Percentiles rank a stretch among this genome's conserved stretches.
phyloP scores from a whole-genome alignment of 2,797 vertebrate species.

The Salarias fasciatus region DNA sequence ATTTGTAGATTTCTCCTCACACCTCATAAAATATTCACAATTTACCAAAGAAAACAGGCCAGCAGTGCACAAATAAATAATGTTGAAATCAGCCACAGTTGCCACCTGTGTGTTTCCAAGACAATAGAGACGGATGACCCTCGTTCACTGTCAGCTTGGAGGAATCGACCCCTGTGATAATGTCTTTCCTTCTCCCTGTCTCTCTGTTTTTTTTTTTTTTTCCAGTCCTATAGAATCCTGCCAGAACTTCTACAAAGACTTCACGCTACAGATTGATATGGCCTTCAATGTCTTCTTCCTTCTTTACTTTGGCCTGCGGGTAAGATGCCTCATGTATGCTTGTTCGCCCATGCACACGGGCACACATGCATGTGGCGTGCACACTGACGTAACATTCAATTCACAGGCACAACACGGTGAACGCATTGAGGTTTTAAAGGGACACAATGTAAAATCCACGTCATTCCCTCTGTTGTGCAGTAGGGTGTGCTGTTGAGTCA shows the following conservation, averaged over 20 bases:
- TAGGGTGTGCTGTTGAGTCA: too few relatives aligned
- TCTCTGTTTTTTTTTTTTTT: conserved; percentile 10
- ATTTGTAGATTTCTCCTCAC: too few relatives aligned
- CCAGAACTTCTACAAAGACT: conserved; percentile 99
- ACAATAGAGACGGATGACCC: background rate
- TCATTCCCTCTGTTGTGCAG: too few relatives aligned
- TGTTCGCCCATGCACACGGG: background rate
- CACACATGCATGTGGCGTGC: background rate
- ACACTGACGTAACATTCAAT: conserved; percentile 3
- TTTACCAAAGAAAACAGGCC: too few relatives aligned
- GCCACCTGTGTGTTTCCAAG: background rate
- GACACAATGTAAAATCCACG: too few relatives aligned
- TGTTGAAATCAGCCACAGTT: background rate
- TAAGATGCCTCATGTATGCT: conserved; percentile 78
- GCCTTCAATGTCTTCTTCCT: conserved; percentile 99
- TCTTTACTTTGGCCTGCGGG: conserved; percentile 97
- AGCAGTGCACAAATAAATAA: too few relatives aligned
- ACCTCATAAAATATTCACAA: background rate
- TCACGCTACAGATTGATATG: conserved; percentile 99
- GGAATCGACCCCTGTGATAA: conserved; percentile 20
- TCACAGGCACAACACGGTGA: background rate
- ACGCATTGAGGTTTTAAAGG: too few relatives aligned
- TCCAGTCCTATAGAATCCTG: conserved; percentile 99
- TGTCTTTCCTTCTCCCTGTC: conserved; percentile 44
- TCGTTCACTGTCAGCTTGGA: background rate